Evolutionary conservation across 2,888 invertebrate species (phyloP).

Genomic region (Stenchaetothrips biformis): DNA sequence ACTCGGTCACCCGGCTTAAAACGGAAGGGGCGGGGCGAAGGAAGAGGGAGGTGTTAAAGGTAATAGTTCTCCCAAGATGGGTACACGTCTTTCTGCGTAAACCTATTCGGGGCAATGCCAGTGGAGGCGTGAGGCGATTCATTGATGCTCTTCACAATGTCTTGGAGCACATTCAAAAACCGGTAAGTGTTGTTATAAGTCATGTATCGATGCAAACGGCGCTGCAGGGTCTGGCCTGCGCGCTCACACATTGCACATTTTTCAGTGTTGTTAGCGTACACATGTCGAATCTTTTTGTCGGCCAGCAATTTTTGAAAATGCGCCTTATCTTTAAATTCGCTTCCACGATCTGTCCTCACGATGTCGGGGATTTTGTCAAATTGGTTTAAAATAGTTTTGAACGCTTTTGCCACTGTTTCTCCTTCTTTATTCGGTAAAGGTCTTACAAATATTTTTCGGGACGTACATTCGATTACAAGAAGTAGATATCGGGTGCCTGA

Average conservation of each 20-base stretch:
- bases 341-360: background rate
- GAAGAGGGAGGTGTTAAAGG: background rate
- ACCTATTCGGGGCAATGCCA: background rate
- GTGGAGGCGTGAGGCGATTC: background rate
- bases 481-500: background rate
- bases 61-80: background rate
- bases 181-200: background rate
- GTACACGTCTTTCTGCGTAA: background rate
- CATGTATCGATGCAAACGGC: background rate
- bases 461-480: background rate
- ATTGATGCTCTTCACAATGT: background rate
- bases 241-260: background rate
- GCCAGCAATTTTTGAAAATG: background rate
- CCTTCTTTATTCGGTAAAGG: background rate
- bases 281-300: background rate
- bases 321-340: background rate
- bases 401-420: background rate
- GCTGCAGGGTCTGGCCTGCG: background rate
- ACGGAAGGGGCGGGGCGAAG: background rate
- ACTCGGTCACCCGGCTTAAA: background rate
- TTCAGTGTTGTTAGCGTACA: background rate
- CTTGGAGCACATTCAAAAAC: background rate
- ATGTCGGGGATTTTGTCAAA: background rate
- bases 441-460: background rate
- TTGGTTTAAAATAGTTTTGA: background rate